These are phyloP conservation scores for Patella ulyssiponensis DNA, from an alignment of 2,888 invertebrate genomes.

Conservation along the genomic window DNA sequence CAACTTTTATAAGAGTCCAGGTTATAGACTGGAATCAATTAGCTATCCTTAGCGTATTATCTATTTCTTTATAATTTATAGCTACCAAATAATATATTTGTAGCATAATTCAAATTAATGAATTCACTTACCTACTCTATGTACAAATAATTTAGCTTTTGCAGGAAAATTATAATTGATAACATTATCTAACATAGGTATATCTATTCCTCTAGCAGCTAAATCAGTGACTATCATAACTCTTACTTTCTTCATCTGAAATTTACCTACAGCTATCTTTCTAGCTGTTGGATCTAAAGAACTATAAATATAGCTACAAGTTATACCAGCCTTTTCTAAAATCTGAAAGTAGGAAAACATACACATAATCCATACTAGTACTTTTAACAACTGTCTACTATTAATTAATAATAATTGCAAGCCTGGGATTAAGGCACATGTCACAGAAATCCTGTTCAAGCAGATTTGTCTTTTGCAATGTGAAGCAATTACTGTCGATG, in stretches of 20 bases:
- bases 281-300: slow-evolving; percentile 94
- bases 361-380: too few relatives aligned
- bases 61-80: too few relatives aligned
- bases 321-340: slow-evolving; percentile 79
- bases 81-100: too few relatives aligned
- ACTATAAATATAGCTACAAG: slow-evolving; percentile 93
- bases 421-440: too few relatives aligned
- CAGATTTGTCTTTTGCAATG: too few relatives aligned
- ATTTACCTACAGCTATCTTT: slow-evolving; percentile 88
- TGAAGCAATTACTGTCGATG: too few relatives aligned
- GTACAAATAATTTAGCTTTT: slow-evolving; percentile 96
- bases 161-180: slow-evolving; percentile 98
- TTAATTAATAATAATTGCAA: background rate
- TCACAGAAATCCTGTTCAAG: too few relatives aligned
- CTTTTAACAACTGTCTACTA: background rate
- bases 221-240: slow-evolving; percentile 97
- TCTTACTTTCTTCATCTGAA: slow-evolving; percentile 80
- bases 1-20: too few relatives aligned
- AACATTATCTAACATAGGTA: slow-evolving; percentile 94
- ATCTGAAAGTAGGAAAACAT: slow-evolving; percentile 72
- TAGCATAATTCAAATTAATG: too few relatives aligned
- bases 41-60: too few relatives aligned
- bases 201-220: slow-evolving; percentile 97
- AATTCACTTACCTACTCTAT: slow-evolving; percentile 88
- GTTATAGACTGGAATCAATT: too few relatives aligned